Base-by-base conservation (phyloP, 2,888 invertebrate species). In the Euplagia quadripunctaria region DNA sequence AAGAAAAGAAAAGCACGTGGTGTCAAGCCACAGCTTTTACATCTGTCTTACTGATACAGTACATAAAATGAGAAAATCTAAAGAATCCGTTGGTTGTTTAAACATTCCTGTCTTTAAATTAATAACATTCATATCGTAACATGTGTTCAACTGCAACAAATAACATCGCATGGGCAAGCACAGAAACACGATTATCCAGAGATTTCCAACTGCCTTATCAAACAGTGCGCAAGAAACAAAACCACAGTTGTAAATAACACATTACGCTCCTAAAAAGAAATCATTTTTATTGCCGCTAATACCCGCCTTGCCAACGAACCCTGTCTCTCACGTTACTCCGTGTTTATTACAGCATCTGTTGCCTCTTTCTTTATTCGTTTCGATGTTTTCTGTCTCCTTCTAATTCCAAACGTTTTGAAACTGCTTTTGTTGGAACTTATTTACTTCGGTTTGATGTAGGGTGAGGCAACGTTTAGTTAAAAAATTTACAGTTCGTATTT, bases 221-320 rank as follows among this genome's bases (percentile, higher is more conserved):
- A 83, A 73, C 78, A 80, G 76, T 73, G 74, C 68, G 72, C 75
- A 78, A 82, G 66, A 74, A 78, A 74, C 74, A 71, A 72, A 78
- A 77, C 75, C 77, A 72, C 72, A 77, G 81, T 78, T 79, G 83
- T 83, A 83, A 83, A 83, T 83, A 83, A 83, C 84, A 78, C 79
- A 82, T 85, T 84, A 82, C 80, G 81, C 76, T 77, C 77, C 83
- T 78, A 82, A 79, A 84, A 85, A 80, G 81, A 83, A 85, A 81
- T 77, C 75, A 79, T 80, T 87, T 88, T 89, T 88, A 89, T 85
- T 83, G 81, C 86, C 82, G 71, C 78, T 88, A 88, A 88, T 88
- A 80, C 80, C 72, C 70, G 83, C 83, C 83, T 84, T 82, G 80
- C 74, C 77, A 83, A 71, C 76, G 81, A 78, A 66, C 76, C 73